A percentile compares a stretch with the other conserved stretches of the same genome.
These are phyloP conservation scores for Hafferia zeledoni DNA, from an alignment of 2,797 vertebrate genomes.

Conservation along the genomic window DNA sequence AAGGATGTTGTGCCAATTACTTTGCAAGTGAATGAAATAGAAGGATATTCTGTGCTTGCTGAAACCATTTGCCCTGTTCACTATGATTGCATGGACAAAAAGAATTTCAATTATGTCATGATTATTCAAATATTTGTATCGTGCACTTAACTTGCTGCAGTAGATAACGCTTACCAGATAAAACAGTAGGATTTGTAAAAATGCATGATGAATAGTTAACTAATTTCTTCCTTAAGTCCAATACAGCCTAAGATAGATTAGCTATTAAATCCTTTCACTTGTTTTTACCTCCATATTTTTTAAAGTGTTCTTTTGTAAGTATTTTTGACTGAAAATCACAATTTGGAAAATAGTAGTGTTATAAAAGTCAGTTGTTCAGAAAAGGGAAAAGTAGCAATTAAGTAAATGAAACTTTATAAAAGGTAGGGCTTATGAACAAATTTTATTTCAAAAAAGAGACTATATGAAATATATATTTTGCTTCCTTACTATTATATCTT, in stretches of 20 bases:
- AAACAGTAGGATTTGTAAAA: constrained; percentile 6
- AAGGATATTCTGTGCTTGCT: constrained; percentile 18
- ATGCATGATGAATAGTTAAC: neutral
- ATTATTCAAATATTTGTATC: constrained; percentile 30
- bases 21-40: constrained; percentile 47
- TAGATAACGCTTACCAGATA: neutral
- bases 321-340: neutral
- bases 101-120: constrained; percentile 1
- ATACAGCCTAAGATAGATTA: neutral
- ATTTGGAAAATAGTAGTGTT: neutral
- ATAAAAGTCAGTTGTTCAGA: neutral
- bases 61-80: constrained; percentile 26
- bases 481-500: neutral
- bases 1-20: constrained; percentile 2
- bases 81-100: neutral
- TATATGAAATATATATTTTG: neutral
- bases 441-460: neutral
- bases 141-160: neutral
- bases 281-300: neutral
- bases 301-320: neutral
- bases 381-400: neutral
- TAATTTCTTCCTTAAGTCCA: neutral
- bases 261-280: neutral
- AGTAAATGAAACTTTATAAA: neutral
- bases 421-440: neutral